Evolutionary conservation across 2,888 invertebrate genomes (phyloP).

Genomic region (Chelonus formosanus): DNA sequence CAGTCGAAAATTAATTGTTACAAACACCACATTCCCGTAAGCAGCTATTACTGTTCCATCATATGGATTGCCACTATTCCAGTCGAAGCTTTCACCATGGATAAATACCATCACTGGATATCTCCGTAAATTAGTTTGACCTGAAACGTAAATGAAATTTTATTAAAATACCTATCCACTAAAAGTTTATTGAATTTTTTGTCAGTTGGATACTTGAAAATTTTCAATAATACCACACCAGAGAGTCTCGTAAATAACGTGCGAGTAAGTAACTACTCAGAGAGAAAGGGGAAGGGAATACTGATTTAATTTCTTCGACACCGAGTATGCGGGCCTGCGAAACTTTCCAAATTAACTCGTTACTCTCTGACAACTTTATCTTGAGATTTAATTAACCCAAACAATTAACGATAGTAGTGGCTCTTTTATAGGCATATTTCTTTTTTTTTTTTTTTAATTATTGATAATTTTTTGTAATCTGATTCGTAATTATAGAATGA

Average conservation of each 20-base stretch:
- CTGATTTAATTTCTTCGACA: conserved; percentile 40
- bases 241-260: conserved; percentile 7
- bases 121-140: conserved; percentile 63
- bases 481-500: no score
- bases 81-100: conserved; percentile 95
- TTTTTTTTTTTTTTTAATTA: conserved; percentile 27
- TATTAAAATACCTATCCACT: background rate
- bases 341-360: conserved; percentile 46
- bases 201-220: background rate
- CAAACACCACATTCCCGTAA: conserved; percentile 87
- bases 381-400: conserved; percentile 48
- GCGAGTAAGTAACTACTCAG: background rate
- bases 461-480: conserved; percentile 32
- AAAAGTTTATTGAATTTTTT: background rate
- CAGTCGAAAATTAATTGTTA: conserved; percentile 84
- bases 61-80: conserved; percentile 97
- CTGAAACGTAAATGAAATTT: conserved; percentile 43
- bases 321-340: conserved; percentile 15
- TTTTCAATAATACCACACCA: conserved; percentile 13
- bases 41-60: conserved; percentile 93
- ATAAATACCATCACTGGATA: conserved; percentile 91
- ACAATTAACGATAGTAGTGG: conserved; percentile 42
- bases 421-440: background rate
- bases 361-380: conserved; percentile 43
- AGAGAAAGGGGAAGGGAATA: conserved; percentile 20